Evolutionary conservation across 2,888 invertebrate genomes (phyloP), one percentile per base, ranked within the genome.

Genomic region (Onthophagus sagittarius): DNA sequence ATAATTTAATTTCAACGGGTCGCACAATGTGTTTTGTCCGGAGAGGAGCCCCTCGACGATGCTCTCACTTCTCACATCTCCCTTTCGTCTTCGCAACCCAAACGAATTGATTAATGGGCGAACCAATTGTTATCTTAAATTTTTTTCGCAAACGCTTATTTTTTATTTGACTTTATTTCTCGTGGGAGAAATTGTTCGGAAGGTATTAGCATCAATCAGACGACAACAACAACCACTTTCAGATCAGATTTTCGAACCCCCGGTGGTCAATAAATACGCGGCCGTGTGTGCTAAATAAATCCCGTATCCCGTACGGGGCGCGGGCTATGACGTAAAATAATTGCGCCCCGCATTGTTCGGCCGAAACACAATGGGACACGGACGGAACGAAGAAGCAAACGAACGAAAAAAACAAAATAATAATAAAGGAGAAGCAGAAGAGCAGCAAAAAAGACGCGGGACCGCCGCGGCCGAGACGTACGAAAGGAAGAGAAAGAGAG

Each of bases 1-100:
- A 74, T 74, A 74, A 74, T 74, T 74, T 70, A 72, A 74, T 74
- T 74, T 74, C 31, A 71, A 69, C 64, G 63, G 62, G 64, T 69
- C 63, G 71, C 69, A 71, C 71, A 73, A 70, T 73, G 64, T 33
- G 64, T 39, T 70, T 67, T 67, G 62, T 69, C 62, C 69, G n/a
- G 67, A 72, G 62, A 15, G 62, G 62, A 23, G 23, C 23, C 23
- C 62, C 39, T 73, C 65, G 53, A 73, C 23, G 70, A 5, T 65
- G 5, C 39, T 53, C 39, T 53, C 33, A 33, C 33, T 33, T 33
- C 39, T 53, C 15, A 63, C 63, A 7, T 63, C 63, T 62, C 15
- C 14, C 7, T 63, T 14, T 53, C 39, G 39, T 53, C 39, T 53
- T 11, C 11, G 9, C 39, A 11, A 7, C 39, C 39, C 63, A 7